Base-by-base conservation (phyloP, 2,888 invertebrate species). In the Alviniconcha strummeri region DNA sequence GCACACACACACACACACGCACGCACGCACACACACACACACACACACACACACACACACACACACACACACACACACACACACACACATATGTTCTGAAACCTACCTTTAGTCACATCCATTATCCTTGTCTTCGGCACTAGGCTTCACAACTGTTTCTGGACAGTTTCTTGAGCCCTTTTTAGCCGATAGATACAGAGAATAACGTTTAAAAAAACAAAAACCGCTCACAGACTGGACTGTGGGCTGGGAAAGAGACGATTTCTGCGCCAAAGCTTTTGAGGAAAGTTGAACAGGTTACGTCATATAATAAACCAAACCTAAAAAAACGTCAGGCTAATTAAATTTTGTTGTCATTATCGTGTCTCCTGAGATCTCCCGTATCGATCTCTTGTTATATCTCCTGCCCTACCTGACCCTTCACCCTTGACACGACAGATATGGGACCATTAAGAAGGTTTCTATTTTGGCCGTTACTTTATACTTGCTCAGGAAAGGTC, bases 21-120 rank as follows among this genome's bases (percentile, higher is more conserved):
- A 72, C 72, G 36, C 72, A 72, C 72, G 36, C 72, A 72, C 72
- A 72, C 72, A 72, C 19, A 72, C 72, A 36, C 72, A 36, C 72
- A 36, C 72, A 36, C 72, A 36, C 72, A 72, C 72, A 72, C 72
- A 72, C 72, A 19, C 36, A 72, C 72, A 19, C 72, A 72, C 72
- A 19, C 72, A 36, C 72, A 72, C 72, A 72, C 72, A 72, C 8
- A 52, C 13, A 72, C 36, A 72, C 15, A 69, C 15, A 64, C 4
- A 64, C 64, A 64, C 64, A 64, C 64, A 64, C 64, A 15, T 4
- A 64, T 4, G 64, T 64, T 13, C 64, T 13, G 11, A 64, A 64
- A 15, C 64, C 9, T 15, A 64, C 64, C 11, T 15, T 13, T 13
- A 64, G 1, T 13, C 64, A 9, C 64, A 64, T 15, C 9, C 64